Evolutionary conservation across 2,888 invertebrate genomes (phyloP).

Genomic region (Heliothis peltigera): DNA sequence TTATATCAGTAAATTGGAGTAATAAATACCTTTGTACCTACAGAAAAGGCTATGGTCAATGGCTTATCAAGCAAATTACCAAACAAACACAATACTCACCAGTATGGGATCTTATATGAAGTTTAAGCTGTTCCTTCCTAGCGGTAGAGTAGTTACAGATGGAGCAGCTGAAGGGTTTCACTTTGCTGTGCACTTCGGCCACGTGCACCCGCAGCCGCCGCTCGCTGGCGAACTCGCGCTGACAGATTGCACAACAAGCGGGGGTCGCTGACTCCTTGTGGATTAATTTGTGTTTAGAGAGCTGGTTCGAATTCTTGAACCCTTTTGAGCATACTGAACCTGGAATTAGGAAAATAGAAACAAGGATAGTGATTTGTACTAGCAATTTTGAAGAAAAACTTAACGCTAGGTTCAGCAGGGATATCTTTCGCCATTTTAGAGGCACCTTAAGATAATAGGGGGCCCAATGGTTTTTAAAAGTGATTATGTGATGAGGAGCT

Average conservation of each 20-base stretch:
- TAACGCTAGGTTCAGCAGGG: too few species aligned
- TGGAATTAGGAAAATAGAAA: too few species aligned
- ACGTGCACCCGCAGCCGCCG: constrained; percentile 88
- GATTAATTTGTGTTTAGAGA: constrained; percentile 93
- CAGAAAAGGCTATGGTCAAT: too few species aligned
- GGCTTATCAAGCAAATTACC: too few species aligned
- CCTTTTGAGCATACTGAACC: constrained; percentile 92
- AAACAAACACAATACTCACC: constrained; percentile 82
- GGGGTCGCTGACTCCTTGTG: constrained; percentile 84
- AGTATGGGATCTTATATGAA: constrained; percentile 93
- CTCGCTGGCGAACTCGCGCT: constrained; percentile 88
- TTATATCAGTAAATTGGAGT: too few species aligned
- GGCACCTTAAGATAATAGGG: too few species aligned
- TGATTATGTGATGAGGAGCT: too few species aligned
- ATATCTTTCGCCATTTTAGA: too few species aligned
- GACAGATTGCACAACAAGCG: constrained; percentile 90
- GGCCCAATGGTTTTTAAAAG: too few species aligned
- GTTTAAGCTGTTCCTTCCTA: constrained; percentile 91
- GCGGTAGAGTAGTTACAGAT: constrained; percentile 92
- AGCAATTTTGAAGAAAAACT: too few species aligned
- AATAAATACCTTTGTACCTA: too few species aligned
- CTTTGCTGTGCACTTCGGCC: constrained; percentile 91
- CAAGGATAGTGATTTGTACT: too few species aligned
- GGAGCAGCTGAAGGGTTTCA: constrained; percentile 91
- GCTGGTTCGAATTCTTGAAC: constrained; percentile 94